Conservation (phyloP, 2,797 vertebrate genomes). For the Enteromius viviparus region DNA sequence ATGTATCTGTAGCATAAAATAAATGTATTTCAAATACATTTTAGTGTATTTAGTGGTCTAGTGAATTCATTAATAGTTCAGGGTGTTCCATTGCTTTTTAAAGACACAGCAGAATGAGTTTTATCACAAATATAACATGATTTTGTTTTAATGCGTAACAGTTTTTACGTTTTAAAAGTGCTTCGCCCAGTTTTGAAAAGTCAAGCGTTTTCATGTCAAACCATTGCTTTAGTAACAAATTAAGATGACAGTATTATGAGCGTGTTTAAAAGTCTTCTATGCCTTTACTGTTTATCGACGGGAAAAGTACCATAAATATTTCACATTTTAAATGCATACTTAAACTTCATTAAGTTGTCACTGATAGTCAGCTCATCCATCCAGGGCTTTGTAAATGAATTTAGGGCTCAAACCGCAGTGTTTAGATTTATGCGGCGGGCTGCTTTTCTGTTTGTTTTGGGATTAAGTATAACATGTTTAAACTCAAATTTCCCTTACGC, state of each 20-base stretch:
- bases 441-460: conserved; percentile 44
- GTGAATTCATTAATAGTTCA: not conserved
- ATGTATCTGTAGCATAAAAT: not conserved
- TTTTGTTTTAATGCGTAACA: not conserved
- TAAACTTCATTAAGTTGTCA: conserved; percentile 50
- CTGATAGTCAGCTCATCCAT: conserved; percentile 41
- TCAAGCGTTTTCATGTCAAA: not conserved
- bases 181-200: not conserved
- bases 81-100: not conserved
- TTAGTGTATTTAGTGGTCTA: not conserved
- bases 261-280: conserved; percentile 8
- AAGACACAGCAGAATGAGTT: not conserved
- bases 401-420: conserved; percentile 31
- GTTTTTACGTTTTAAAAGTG: not conserved
- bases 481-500: conserved; percentile 38
- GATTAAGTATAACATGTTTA: conserved; percentile 46
- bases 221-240: not conserved
- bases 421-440: conserved; percentile 37
- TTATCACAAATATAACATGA: not conserved
- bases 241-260: conserved; percentile 12
- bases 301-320: conserved; percentile 29
- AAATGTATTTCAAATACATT: not conserved
- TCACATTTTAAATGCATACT: conserved; percentile 29
- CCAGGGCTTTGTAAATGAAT: conserved; percentile 39
- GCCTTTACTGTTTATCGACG: not conserved